These are phyloP conservation scores for Galemys pyrenaicus DNA, from an alignment of 2,113 vertebrate species.

Conservation along the genomic window DNA sequence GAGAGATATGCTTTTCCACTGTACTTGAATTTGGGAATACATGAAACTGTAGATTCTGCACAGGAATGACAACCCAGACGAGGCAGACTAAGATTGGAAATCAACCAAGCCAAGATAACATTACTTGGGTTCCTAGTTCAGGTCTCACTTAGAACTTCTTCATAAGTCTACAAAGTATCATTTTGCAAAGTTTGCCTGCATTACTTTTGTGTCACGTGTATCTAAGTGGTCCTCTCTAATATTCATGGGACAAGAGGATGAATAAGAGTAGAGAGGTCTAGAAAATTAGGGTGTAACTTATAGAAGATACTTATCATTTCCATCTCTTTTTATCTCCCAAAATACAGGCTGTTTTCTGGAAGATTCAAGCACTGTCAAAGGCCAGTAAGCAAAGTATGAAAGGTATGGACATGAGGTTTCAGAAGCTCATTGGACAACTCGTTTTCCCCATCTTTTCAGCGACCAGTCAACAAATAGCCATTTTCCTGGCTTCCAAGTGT, in stretches of 20 bases:
- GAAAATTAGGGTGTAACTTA: background rate
- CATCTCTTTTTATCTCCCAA: background rate
- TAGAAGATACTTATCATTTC: background rate
- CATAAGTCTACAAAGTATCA: background rate
- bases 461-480: background rate
- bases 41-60: background rate
- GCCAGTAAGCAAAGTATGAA: background rate
- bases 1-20: background rate
- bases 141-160: background rate
- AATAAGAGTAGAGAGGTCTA: background rate
- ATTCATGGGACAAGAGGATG: background rate
- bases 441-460: background rate
- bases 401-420: background rate
- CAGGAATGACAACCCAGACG: background rate
- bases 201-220: background rate
- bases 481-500: background rate
- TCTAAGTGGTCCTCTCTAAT: background rate
- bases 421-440: background rate
- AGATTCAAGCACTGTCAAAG: background rate
- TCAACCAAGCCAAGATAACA: background rate
- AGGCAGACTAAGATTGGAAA: background rate
- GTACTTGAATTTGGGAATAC: background rate
- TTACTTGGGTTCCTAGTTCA: background rate
- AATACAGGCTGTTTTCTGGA: background rate
- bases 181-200: background rate